Evolutionary conservation across 2,797 vertebrate species (phyloP), one percentile per base, ranked within the genome.

Genomic region (Sparus aurata): DNA sequence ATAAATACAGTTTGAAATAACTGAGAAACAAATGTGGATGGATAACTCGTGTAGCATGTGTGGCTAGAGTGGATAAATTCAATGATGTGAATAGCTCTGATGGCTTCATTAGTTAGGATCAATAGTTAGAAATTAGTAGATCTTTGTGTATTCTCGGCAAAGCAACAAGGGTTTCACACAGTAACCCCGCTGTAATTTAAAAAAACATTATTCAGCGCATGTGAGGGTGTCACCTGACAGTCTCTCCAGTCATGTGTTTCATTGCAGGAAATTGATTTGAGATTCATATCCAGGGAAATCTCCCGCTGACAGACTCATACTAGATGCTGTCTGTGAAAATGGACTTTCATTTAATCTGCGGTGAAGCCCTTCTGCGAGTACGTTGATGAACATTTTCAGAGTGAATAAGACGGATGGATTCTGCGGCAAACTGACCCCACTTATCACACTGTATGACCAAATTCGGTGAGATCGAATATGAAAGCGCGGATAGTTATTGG

Each of bases 161-260:
- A 45, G n/a, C 25, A 50, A 47, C 34, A 2, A 1, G 5, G 25
- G 57, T 46, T 34, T 61, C 22, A 55, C 27, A 18, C 12, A 11
- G 17, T 12, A 22, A 47, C 17, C 0, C 15, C 15, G 20, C 49
- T 69, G 15, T 54, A 20, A 62, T 30, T 34, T 52, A 13, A 57
- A 5, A 5, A 62, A 57, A 47, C 16, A 59, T 38, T 11, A 78
- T 83, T 76, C 80, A 52, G 54, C 52, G 34, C 69, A 54, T 66
- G 50, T 8, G 34, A 9, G 34, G 34, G 34, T 34, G 9, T 34
- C 34, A 34, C 52, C 16, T 52, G 25, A 20, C 25, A 13, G 5
- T 10, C 15, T 22, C 12, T 57, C 38, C 20, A 16, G 49, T 47
- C 23, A 72, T 75, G 59, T 23, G 27, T 55, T 57, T 34, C 54